Percentiles rank a stretch among this genome's conserved stretches.
phyloP scores from a whole-genome alignment of 1,140 invertebrate genomes.

The Archivesica marissinica region DNA sequence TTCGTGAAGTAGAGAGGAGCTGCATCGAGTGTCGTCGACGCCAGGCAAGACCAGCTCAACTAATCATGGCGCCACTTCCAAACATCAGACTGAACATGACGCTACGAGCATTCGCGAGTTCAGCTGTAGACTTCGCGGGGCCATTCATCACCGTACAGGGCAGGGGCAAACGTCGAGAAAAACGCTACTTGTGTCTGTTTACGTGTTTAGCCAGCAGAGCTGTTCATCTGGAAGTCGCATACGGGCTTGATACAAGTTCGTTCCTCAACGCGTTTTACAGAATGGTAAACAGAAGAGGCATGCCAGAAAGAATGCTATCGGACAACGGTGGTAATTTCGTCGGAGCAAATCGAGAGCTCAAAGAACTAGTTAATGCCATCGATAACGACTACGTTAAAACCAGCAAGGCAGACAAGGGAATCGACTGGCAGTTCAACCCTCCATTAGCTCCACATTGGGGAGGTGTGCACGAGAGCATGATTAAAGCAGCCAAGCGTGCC shows the following conservation, averaged over 20 bases:
- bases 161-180: slow-evolving; percentile 13
- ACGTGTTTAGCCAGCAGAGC: slow-evolving; percentile 49
- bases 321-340: slow-evolving; percentile 63
- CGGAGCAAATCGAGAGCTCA: slow-evolving; percentile 37
- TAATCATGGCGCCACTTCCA: slow-evolving; percentile 46
- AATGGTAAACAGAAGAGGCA: slow-evolving; percentile 33
- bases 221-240: slow-evolving; percentile 53
- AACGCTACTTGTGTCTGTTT: slow-evolving; percentile 54
- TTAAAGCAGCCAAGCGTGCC: slow-evolving; percentile 28
- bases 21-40: not conserved
- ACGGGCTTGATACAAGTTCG: slow-evolving; percentile 26
- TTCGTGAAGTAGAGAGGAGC: not conserved
- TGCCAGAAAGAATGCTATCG: slow-evolving; percentile 4
- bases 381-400: slow-evolving; percentile 7
- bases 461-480: slow-evolving; percentile 43
- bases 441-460: slow-evolving; percentile 55
- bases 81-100: not conserved
- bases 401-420: not conserved
- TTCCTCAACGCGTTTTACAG: slow-evolving; percentile 37
- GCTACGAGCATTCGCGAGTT: not conserved
- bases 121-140: slow-evolving; percentile 49
- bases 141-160: slow-evolving; percentile 41
- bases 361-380: slow-evolving; percentile 1
- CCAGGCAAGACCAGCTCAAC: not conserved
- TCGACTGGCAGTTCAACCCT: slow-evolving; percentile 37